Evolutionary conservation across 2,888 invertebrate species (phyloP).

Genomic region (Morpho helenor): DNA sequence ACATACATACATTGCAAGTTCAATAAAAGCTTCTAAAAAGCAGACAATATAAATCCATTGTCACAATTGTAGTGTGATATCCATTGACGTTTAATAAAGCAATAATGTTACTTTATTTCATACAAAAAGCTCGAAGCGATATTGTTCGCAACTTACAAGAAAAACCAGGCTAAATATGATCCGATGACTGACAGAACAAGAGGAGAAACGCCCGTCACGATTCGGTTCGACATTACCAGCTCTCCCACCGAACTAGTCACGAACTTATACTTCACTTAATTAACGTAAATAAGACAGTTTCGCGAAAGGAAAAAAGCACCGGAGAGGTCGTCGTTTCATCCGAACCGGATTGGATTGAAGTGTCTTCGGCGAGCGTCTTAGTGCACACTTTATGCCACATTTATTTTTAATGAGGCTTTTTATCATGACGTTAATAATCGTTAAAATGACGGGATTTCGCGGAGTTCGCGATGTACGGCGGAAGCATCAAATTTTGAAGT

Average conservation of each 20-base stretch:
- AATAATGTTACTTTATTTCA: slow-evolving; percentile 3
- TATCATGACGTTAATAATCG: slow-evolving; percentile 29
- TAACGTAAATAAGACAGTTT: slow-evolving; percentile 77
- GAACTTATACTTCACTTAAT: slow-evolving; percentile 79
- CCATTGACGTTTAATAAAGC: background rate
- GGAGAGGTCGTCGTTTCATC: slow-evolving; percentile 53
- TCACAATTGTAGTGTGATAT: too few relatives aligned
- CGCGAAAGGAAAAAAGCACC: slow-evolving; percentile 60
- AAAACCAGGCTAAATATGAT: slow-evolving; percentile 25
- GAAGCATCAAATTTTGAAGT: slow-evolving; percentile 18
- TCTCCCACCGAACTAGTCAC: slow-evolving; percentile 73
- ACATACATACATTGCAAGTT: too few relatives aligned
- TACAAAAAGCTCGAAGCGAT: slow-evolving; percentile 2
- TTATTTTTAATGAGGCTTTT: slow-evolving; percentile 59
- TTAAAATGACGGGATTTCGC: slow-evolving; percentile 23
- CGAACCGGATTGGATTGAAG: slow-evolving; percentile 63
- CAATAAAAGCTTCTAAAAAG: too few relatives aligned
- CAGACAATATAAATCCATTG: too few relatives aligned
- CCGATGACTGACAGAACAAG: slow-evolving; percentile 36
- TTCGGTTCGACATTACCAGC: slow-evolving; percentile 30
- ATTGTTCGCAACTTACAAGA: slow-evolving; percentile 16
- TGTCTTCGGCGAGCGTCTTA: slow-evolving; percentile 42
- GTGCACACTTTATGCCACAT: slow-evolving; percentile 60
- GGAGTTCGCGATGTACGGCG: slow-evolving; percentile 16
- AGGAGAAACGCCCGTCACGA: slow-evolving; percentile 48